Evolutionary conservation across 2,113 vertebrate species (phyloP).

Genomic region (Ranitomeya imitator): DNA sequence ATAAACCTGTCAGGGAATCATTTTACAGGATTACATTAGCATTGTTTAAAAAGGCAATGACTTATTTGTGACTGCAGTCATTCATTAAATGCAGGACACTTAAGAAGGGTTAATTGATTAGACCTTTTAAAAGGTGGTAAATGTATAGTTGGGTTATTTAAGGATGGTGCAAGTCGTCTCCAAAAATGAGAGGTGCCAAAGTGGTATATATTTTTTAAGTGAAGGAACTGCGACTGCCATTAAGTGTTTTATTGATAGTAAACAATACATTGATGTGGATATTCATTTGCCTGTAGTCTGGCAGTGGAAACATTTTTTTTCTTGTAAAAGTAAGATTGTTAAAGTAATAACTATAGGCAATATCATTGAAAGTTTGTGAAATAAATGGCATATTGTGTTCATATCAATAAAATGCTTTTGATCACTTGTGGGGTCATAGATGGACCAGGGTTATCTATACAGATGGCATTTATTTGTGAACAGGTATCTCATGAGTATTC

Average conservation of each 20-base stretch:
- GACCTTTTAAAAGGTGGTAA: constrained; percentile 79
- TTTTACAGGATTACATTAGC: constrained; percentile 70
- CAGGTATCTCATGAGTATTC: constrained; percentile 29
- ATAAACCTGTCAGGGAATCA: constrained; percentile 73
- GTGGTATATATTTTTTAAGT: not conserved
- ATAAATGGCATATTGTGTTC: not conserved
- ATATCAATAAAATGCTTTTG: not conserved
- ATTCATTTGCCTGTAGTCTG: not conserved
- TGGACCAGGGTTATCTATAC: constrained; percentile 32
- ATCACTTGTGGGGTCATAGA: constrained; percentile 30
- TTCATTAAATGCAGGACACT: constrained; percentile 70
- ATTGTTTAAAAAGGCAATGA: constrained; percentile 73
- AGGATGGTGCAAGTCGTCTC: constrained; percentile 1
- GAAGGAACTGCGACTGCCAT: not conserved
- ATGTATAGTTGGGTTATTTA: constrained; percentile 62
- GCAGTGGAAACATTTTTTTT: not conserved
- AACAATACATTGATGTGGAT: not conserved
- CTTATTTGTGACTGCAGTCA: constrained; percentile 71
- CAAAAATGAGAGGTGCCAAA: constrained; percentile 39
- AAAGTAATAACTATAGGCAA: not conserved
- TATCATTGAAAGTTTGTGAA: not conserved
- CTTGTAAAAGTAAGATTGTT: not conserved
- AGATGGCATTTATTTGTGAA: constrained; percentile 36
- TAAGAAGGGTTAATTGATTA: constrained; percentile 84
- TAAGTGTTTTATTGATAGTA: not conserved